These are phyloP conservation scores for Tachina fera DNA, from an alignment of 2,888 invertebrate species.

Conservation along the genomic window DNA sequence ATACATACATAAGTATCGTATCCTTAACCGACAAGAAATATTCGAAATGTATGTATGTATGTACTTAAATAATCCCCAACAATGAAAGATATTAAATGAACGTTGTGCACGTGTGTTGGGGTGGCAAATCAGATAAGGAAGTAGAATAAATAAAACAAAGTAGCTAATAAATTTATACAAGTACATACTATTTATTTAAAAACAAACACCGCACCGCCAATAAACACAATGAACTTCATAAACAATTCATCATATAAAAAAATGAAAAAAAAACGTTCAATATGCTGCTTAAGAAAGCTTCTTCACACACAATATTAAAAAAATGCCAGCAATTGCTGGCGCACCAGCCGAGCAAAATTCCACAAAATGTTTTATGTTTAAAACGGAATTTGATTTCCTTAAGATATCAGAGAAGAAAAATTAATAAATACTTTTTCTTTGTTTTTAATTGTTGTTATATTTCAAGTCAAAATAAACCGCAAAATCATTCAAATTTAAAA, in stretches of 20 bases:
- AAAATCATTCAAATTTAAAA: conserved; percentile 54
- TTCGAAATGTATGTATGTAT: too few species aligned
- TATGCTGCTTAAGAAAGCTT: background rate
- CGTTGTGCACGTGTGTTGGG: conserved; percentile 1
- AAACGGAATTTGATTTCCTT: conserved; percentile 20
- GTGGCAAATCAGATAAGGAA: conserved; percentile 33
- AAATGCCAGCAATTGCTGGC: background rate
- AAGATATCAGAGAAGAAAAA: background rate
- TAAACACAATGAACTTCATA: conserved; percentile 33
- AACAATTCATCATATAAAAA: conserved; percentile 33
- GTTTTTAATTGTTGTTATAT: conserved; percentile 34
- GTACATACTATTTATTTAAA: background rate
- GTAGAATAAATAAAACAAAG: conserved; percentile 16
- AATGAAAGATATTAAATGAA: background rate
- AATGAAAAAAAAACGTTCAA: background rate
- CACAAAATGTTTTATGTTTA: conserved; percentile 44
- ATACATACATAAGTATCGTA: too few species aligned
- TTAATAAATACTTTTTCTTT: background rate
- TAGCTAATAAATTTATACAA: conserved; percentile 32
- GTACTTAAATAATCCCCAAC: too few species aligned
- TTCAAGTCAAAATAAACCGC: conserved; percentile 41
- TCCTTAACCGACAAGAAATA: too few species aligned
- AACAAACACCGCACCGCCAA: background rate
- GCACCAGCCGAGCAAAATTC: background rate
- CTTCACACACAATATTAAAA: background rate